These are phyloP conservation scores for Casuarius casuarius DNA, from an alignment of 2,113 vertebrate species.

Conservation along the genomic window DNA sequence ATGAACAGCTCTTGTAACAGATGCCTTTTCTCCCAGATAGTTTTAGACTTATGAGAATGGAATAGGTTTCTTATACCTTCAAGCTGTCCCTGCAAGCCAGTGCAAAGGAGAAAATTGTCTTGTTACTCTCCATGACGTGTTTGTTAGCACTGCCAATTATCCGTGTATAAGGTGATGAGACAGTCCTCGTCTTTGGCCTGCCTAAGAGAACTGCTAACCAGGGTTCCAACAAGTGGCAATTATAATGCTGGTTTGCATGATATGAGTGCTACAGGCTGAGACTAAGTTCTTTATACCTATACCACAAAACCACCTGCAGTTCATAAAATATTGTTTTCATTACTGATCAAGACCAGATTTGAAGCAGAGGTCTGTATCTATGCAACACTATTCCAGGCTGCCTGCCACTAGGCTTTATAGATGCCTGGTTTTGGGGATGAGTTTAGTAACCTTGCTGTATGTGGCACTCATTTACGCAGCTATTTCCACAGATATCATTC, in stretches of 20 bases:
- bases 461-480: background rate
- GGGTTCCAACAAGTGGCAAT: background rate
- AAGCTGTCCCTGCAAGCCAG: background rate
- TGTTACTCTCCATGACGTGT: background rate
- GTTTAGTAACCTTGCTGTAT: background rate
- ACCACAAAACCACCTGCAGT: background rate
- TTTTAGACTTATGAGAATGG: background rate
- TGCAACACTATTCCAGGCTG: background rate
- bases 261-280: background rate
- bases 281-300: background rate
- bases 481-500: background rate
- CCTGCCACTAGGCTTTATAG: background rate
- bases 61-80: background rate
- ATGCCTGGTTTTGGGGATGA: background rate
- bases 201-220: background rate
- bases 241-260: background rate
- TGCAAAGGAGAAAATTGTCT: background rate
- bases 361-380: background rate
- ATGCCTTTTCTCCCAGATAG: background rate
- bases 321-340: background rate
- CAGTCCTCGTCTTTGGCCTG: background rate
- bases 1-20: background rate
- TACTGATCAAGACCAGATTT: background rate
- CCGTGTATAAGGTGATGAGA: background rate
- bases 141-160: background rate